Evolutionary conservation across 2,797 vertebrate genomes (phyloP), one percentile per base, ranked within the genome.

Genomic region (Gallirallus australis): DNA sequence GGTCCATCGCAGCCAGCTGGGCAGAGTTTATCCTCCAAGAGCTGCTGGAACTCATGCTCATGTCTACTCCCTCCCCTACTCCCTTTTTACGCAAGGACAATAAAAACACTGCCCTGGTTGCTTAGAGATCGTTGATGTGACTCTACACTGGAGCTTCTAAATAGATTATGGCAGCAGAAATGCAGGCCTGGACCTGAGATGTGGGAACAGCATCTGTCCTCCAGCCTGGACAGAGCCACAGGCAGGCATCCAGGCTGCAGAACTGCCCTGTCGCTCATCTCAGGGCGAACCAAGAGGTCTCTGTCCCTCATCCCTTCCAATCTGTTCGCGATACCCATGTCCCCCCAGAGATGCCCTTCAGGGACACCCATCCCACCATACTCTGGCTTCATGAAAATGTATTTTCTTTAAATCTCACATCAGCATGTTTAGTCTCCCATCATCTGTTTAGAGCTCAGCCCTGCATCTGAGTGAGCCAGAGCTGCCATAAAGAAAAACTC

Each of bases 211-310:
- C 17, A 4, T 52, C 75, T 45, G 37, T 63, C 25, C 56, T 64
- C 40, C 77, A 52, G 31, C 31, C 20, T 17, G 0, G 7, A 8
- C 3, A n/a, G 42, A 61, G 33, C 15, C 63, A 40, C 0, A 1
- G 25, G 21, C 66, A 23, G 48, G 17, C 20, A 47, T 0, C 0
- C 0, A 28, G 39, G 21, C n/a, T 59, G 12, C 19, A 63, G 12
- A 30, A 35, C 48, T 56, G 25, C 9, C 2, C 10, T 19, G 14
- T 7, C 11, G 13, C 23, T 56, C 42, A 45, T 8, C 56, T 57
- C 50, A 33, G 2, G 5, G 54, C 54, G 86, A 89, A 76, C n/a
- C 68, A 72, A 76, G 68, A 72, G 18, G 33, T 40, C 66, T 66
- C 82, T 42, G 35, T 7, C 37, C 6, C 47, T 47, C 47, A 47